phyloP scores from a whole-genome alignment of 2,113 vertebrate genomes.

The Ageneiosus marmoratus region DNA sequence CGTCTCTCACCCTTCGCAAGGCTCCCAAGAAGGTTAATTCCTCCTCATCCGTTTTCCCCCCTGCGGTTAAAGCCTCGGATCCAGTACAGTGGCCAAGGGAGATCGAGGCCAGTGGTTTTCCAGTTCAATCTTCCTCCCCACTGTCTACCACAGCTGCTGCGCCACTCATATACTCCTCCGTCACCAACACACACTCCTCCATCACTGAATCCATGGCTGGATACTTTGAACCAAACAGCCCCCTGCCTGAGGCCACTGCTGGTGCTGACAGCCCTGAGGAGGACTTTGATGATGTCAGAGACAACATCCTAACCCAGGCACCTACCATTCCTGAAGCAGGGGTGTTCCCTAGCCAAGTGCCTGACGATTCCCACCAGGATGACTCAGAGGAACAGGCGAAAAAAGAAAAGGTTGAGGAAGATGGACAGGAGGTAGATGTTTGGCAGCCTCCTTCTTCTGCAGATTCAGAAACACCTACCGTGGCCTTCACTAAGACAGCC shows the following conservation, averaged over 20 bases:
- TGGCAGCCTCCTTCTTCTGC: constrained; percentile 49
- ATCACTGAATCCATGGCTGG: not conserved
- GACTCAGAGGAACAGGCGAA: constrained; percentile 49
- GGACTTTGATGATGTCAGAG: constrained; percentile 51
- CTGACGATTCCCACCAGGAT: constrained; percentile 49
- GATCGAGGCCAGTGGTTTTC: constrained; percentile 58
- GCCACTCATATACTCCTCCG: constrained; percentile 24
- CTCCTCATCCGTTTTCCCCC: constrained; percentile 28
- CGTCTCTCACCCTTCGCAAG: constrained; percentile 33
- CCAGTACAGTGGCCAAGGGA: constrained; percentile 59
- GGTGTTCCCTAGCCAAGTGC: constrained; percentile 62
- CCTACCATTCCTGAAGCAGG: constrained; percentile 63
- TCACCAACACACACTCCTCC: constrained; percentile 27
- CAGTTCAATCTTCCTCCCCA: not conserved
- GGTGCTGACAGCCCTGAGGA: constrained; percentile 45
- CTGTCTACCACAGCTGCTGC: constrained; percentile 20
- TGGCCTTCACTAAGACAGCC: constrained; percentile 54
- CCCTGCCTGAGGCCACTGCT: constrained; percentile 29
- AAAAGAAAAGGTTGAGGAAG: constrained; percentile 35
- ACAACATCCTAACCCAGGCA: constrained; percentile 52
- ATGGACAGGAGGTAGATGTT: constrained; percentile 41
- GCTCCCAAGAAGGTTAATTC: constrained; percentile 31
- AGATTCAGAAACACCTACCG: constrained; percentile 35
- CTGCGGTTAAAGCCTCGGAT: constrained; percentile 26
- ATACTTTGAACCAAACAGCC: not conserved